Conservation (phyloP, 2,888 invertebrate genomes). For the Antitype chi region DNA sequence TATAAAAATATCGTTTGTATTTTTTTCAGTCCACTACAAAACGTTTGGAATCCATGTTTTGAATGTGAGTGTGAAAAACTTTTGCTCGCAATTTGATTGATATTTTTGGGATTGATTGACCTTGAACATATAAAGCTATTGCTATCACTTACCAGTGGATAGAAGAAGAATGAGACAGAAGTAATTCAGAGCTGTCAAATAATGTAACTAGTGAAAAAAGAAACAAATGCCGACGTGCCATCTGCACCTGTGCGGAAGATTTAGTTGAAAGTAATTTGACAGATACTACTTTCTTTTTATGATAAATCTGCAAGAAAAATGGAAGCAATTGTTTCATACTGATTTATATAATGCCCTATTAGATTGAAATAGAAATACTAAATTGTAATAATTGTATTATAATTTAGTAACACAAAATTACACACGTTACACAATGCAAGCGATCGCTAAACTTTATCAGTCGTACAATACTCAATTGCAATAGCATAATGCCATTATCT, state of each 20-base stretch:
- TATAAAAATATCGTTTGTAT: background rate
- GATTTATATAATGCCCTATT: background rate
- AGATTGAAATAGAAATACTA: too few species aligned
- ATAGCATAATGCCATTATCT: slow-evolving; percentile 57
- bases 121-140: background rate
- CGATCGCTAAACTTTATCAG: slow-evolving; percentile 48
- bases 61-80: background rate
- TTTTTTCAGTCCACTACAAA: background rate
- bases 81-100: background rate
- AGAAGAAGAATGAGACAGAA: background rate
- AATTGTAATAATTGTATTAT: too few species aligned
- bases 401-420: slow-evolving; percentile 28
- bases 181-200: background rate
- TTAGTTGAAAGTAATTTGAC: slow-evolving; percentile 20
- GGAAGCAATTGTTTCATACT: background rate
- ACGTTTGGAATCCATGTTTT: background rate
- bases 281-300: background rate
- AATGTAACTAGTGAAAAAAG: background rate
- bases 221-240: background rate
- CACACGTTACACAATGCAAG: slow-evolving; percentile 16
- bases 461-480: slow-evolving; percentile 54
- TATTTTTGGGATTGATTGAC: background rate
- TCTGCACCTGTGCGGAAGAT: slow-evolving; percentile 10
- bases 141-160: background rate
- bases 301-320: background rate